Evolutionary conservation across 2,797 vertebrate species (phyloP), one percentile per base, ranked within the genome.

Genomic region (Taenioides sp.): DNA sequence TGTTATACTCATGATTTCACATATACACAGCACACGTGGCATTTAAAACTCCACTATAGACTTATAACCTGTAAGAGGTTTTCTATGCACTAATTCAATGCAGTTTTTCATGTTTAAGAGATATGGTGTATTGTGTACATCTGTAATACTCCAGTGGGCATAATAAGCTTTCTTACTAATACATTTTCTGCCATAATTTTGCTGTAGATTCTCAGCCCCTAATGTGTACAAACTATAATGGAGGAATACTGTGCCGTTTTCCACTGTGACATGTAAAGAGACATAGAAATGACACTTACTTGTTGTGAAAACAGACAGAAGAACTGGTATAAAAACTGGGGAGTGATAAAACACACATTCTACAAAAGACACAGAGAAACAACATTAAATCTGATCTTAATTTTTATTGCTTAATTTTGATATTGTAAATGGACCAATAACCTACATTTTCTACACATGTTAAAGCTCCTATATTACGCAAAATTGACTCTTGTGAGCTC

Each of bases 261-360:
- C 17, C 52, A 72, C 63, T 71, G 27, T 64, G 69, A 74, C 55
- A 81, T 4, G 60, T 55, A 49, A 49, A 65, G 40, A 83, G 40
- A 67, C 47, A 78, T 60, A 63, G 43, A 73, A 60, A 77, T 70
- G 54, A 84, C 81, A 96, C 97, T 98, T 95, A 99, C 98, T 93
- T 99, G 98, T 92, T 99, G 98, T 94, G 98, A 98, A 96, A 99
- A 99, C 93, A 98, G 95, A 95, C 98, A 99, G 95, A 96, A 97
- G 96, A 99, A 99, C 95, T 99, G 98, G 96, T 99, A 99, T 94
- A 99, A 98, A 98, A 99, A 99, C 79, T 99, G 98, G 82, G 98
- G 98, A 80, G 97, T 99, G 94, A 99, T 99, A 97, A 99, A 99
- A 94, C 98, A 99, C 92, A 99, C 98, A 95, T 99, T 99, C 98